These are phyloP conservation scores for Machimus atricapillus DNA, from an alignment of 2,888 invertebrate species.

Conservation along the genomic window DNA sequence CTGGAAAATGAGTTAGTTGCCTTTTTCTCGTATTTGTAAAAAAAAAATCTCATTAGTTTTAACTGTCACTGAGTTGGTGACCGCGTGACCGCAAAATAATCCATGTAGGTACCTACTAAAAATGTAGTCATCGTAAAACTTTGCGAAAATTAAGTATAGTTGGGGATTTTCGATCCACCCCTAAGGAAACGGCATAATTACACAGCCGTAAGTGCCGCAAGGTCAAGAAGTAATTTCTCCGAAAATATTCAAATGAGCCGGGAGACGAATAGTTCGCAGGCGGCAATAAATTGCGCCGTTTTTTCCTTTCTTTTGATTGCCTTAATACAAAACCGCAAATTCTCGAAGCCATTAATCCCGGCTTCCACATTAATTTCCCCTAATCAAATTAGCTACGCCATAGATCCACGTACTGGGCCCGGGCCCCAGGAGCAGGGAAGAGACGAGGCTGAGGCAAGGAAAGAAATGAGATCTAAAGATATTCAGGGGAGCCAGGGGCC, in stretches of 20 bases:
- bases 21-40: neutral
- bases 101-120: neutral
- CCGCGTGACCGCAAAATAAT: neutral
- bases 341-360: slow-evolving; percentile 37
- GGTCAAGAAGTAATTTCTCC: neutral
- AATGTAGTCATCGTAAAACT: neutral
- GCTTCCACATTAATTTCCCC: slow-evolving; percentile 41
- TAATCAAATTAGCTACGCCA: slow-evolving; percentile 44
- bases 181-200: neutral
- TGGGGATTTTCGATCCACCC: neutral
- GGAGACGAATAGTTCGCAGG: neutral
- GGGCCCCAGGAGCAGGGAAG: neutral
- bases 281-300: slow-evolving; percentile 15
- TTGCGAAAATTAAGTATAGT: neutral
- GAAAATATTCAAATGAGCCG: slow-evolving; percentile 20
- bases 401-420: slow-evolving; percentile 19
- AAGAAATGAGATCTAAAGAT: slow-evolving; percentile 16
- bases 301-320: slow-evolving; percentile 30
- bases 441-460: neutral
- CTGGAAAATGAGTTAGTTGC: too few species aligned
- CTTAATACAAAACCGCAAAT: slow-evolving; percentile 38
- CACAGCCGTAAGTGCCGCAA: neutral
- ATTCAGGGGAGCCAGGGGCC: neutral
- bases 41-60: neutral
- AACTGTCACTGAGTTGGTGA: neutral